A percentile compares a stretch with the other conserved stretches of the same genome.
phyloP scores from a whole-genome alignment of 2,797 vertebrate species.

The Sebastes alutus region DNA sequence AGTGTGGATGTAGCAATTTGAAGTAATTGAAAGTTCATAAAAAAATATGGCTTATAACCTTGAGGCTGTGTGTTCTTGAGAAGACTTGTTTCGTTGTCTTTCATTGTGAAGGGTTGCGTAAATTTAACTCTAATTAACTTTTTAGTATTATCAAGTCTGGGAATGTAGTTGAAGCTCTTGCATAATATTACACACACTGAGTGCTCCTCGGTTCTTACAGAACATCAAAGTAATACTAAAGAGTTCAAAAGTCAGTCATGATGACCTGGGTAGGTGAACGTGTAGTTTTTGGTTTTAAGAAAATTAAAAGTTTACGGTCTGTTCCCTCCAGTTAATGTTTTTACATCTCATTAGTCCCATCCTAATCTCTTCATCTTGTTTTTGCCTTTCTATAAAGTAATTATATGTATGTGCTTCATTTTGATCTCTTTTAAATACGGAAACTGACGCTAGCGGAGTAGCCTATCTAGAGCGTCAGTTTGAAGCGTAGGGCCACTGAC shows the following conservation, averaged over 20 bases:
- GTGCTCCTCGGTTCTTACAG: neutral
- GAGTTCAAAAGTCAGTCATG: neutral
- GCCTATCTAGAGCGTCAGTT: too few species aligned
- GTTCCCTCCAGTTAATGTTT: neutral
- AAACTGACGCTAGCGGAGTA: too few species aligned
- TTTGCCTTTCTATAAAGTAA: neutral
- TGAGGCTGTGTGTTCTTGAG: neutral
- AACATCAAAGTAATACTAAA: neutral
- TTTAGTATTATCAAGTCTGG: neutral
- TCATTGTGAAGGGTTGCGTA: neutral
- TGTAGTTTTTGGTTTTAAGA: neutral
- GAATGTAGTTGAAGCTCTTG: neutral
- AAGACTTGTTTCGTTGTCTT: neutral
- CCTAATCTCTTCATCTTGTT: neutral
- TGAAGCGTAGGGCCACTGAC: too few species aligned
- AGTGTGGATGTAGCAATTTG: neutral
- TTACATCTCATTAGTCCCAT: neutral
- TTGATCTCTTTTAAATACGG: neutral
- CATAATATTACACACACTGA: neutral
- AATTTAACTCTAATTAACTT: neutral
- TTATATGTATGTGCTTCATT: neutral
- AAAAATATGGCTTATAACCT: neutral
- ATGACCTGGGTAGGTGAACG: neutral
- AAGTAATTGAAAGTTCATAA: neutral
- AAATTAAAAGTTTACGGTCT: too few species aligned